phyloP scores from a whole-genome alignment of 1,140 invertebrate genomes.

The Drosophila dunni region DNA sequence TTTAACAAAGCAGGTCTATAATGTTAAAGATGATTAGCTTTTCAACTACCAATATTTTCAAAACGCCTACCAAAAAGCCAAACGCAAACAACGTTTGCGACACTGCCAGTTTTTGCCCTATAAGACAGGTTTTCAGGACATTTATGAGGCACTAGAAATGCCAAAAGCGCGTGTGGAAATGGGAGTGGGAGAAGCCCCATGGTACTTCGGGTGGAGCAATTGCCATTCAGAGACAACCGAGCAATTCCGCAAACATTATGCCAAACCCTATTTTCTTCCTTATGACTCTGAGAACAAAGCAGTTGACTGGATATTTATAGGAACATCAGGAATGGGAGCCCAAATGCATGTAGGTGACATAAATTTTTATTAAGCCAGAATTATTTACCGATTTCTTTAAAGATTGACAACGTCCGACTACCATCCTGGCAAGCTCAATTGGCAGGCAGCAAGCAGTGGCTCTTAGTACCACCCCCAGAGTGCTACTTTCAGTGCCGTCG shows the following conservation, averaged over 20 bases:
- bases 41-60: slow-evolving; percentile 93
- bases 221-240: slow-evolving; percentile 92
- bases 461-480: slow-evolving; percentile 94
- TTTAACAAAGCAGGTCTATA: not conserved
- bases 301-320: slow-evolving; percentile 98
- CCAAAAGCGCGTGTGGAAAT: slow-evolving; percentile 88
- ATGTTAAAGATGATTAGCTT: slow-evolving; percentile 66
- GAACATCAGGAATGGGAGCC: slow-evolving; percentile 95
- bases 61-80: slow-evolving; percentile 88
- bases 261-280: slow-evolving; percentile 95
- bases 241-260: slow-evolving; percentile 92
- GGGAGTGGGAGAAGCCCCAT: slow-evolving; percentile 87
- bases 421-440: slow-evolving; percentile 98
- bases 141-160: slow-evolving; percentile 93
- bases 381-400: slow-evolving; percentile 5
- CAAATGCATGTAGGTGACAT: slow-evolving; percentile 92
- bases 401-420: slow-evolving; percentile 96
- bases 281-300: slow-evolving; percentile 92
- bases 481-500: slow-evolving; percentile 91
- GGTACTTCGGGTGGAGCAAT: slow-evolving; percentile 98
- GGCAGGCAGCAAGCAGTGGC: slow-evolving; percentile 93
- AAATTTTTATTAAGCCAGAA: not conserved
- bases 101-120: slow-evolving; percentile 97
- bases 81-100: slow-evolving; percentile 85
- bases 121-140: slow-evolving; percentile 89